Base-by-base conservation (phyloP, 2,113 vertebrate genomes). In the Ochotona curzoniae region DNA sequence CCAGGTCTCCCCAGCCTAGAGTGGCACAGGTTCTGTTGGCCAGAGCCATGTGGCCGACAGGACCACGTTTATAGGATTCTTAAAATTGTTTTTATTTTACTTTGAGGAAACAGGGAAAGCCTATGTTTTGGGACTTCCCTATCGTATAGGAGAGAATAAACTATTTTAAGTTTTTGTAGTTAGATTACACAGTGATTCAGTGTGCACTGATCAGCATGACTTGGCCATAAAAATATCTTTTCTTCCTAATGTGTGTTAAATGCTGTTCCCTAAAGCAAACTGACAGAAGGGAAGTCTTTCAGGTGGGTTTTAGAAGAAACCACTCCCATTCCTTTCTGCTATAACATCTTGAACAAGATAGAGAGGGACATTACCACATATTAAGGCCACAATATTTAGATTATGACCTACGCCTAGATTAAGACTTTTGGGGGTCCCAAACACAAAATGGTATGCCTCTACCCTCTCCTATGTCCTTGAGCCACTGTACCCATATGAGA, bases 71-170 rank as follows among this genome's bases (percentile, higher is more conserved):
- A 78, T n/a, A 92, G 57, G 80, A 54, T 74, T 83, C 71, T 93
- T 88, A 93, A 71, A 78, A 87, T 73, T n/a, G 21, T 78, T 86
- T 14, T 83, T 70, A 70, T 85, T 80, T 85, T 71, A 79, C 54
- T 89, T 84, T 80, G 51, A 91, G 38, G 15, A 91, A 91, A 75
- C 47, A 15, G 8, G 9, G n/a, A 75, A 82, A 80, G 13, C 35
- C n/a, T 54, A 44, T 44, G 26, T 90, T 66, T 75, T 69, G 69
- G 28, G 47, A 63, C 76, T 54, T 76, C 38, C 30, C 63, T 76
- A 47, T 21, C 61, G 12, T 89, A 54, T 18, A 78, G 26, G 63
- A 60, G 21, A 64, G 11, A 70, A 83, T 76, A 60, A 71, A 71
- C 57, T 57, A 57, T 57, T 3, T 20, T 57, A 57, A 12, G 17